Conservation (phyloP, 2,113 vertebrate genomes). For the Peromyscus leucopus region DNA sequence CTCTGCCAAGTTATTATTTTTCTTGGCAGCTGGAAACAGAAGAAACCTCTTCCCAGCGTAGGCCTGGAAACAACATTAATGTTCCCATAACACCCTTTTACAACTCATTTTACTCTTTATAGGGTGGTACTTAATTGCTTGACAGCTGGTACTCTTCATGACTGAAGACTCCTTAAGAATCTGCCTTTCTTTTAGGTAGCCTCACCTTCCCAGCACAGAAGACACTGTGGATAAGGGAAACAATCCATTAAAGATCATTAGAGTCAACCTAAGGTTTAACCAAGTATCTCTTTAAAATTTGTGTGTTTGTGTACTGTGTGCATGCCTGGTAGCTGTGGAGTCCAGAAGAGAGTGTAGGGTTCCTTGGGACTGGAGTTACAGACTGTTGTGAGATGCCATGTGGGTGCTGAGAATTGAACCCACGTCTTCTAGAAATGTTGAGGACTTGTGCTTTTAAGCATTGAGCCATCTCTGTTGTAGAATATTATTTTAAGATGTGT, state of each 20-base stretch:
- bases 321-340: not conserved
- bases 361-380: not conserved
- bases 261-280: not conserved
- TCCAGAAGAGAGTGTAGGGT: not conserved
- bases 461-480: not conserved
- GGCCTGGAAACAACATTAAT: not conserved
- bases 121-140: not conserved
- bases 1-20: not conserved
- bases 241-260: constrained; percentile 14
- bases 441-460: not conserved
- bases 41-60: not conserved
- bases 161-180: constrained; percentile 38
- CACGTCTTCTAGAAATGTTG: not conserved
- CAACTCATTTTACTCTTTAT: not conserved
- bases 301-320: not conserved
- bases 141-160: not conserved
- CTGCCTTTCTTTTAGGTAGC: constrained; percentile 37
- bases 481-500: too few species aligned
- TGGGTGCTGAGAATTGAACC: not conserved
- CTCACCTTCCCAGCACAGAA: not conserved
- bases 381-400: not conserved
- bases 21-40: constrained; percentile 43
- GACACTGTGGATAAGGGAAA: not conserved
- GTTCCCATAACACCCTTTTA: not conserved
- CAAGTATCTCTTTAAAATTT: not conserved